phyloP scores from a whole-genome alignment of 2,797 vertebrate species.

The Morus bassanus region DNA sequence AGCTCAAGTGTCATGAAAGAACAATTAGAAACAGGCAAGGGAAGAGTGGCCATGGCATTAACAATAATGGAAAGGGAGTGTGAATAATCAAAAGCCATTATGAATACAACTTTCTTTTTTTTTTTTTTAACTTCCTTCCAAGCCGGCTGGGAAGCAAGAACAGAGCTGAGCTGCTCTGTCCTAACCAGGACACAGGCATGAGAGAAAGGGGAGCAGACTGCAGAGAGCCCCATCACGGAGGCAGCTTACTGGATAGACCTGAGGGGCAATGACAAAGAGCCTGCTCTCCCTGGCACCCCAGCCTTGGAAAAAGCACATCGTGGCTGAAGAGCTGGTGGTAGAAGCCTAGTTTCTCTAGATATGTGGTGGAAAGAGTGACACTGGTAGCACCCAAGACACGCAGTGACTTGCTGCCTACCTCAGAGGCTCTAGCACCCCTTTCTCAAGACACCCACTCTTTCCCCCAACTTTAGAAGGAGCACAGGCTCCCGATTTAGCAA shows the following conservation, averaged over 20 bases:
- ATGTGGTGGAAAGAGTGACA: background rate
- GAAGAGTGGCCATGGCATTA: background rate
- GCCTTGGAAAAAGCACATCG: background rate
- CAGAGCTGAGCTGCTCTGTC: background rate
- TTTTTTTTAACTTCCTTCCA: background rate
- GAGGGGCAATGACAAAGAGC: background rate
- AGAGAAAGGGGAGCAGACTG: background rate
- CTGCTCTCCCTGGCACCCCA: background rate
- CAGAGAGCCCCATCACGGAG: background rate
- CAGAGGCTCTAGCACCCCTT: background rate
- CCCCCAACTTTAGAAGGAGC: background rate
- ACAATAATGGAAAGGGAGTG: background rate
- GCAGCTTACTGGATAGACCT: background rate
- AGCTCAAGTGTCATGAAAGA: background rate
- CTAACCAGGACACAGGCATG: background rate
- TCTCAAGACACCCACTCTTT: background rate
- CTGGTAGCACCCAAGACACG: background rate
- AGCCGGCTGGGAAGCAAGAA: background rate
- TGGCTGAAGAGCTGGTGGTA: background rate
- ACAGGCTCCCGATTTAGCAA: background rate
- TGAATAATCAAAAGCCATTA: background rate
- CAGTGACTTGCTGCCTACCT: background rate
- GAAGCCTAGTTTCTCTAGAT: background rate
- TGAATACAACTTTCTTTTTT: accelerated
- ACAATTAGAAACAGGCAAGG: background rate